Evolutionary conservation across 1,140 invertebrate species (phyloP).

Genomic region (Diorhabda sublineata): DNA sequence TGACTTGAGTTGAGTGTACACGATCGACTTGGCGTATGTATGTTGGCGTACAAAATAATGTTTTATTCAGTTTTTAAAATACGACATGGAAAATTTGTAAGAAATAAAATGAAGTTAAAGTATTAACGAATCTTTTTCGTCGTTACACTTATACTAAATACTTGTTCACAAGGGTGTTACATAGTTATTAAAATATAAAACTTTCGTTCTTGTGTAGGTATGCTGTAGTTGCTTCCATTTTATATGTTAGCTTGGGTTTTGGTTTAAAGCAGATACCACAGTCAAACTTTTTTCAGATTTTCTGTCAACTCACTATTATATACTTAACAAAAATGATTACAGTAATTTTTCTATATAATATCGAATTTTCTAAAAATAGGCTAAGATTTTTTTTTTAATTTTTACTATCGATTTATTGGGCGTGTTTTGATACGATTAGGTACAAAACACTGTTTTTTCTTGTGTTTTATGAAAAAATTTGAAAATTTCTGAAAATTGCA

Average conservation of each 20-base stretch:
- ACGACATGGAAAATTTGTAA: slow-evolving; percentile 15
- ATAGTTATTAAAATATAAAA: neutral
- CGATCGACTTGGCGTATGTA: slow-evolving; percentile 22
- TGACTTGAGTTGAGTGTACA: slow-evolving; percentile 16
- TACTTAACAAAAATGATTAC: too few species aligned
- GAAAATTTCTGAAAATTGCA: too few species aligned
- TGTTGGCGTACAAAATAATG: slow-evolving; percentile 16
- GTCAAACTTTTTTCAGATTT: too few species aligned
- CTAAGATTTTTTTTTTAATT: too few species aligned
- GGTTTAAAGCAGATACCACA: neutral
- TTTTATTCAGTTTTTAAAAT: slow-evolving; percentile 16
- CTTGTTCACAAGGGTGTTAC: neutral
- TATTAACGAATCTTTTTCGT: slow-evolving; percentile 14
- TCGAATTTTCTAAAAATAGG: too few species aligned
- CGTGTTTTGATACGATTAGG: too few species aligned
- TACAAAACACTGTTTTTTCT: too few species aligned
- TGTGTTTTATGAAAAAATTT: too few species aligned
- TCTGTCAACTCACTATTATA: too few species aligned
- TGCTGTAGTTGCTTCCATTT: neutral
- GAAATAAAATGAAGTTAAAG: slow-evolving; percentile 17
- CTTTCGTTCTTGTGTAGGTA: neutral
- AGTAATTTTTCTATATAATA: too few species aligned
- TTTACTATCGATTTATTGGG: too few species aligned
- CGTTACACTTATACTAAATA: slow-evolving; percentile 6
- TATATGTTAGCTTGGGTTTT: neutral